Evolutionary conservation across 2,797 vertebrate genomes (phyloP), one percentile per base, ranked within the genome.

Genomic region (Spinus pinus): DNA sequence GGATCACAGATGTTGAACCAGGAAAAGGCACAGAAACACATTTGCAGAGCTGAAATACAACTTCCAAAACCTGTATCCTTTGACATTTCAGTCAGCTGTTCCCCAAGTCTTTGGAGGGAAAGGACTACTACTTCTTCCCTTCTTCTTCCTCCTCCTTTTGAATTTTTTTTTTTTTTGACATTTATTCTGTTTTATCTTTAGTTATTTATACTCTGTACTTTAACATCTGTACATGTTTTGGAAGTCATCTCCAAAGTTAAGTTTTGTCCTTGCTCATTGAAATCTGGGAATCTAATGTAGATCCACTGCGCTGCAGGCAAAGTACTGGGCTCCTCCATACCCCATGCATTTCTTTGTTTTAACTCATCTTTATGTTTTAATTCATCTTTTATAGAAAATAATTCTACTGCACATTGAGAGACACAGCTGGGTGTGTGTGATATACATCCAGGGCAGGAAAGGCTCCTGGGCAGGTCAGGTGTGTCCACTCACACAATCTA

Each of bases 21-120:
- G 89, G 64, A 85, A 96, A 96, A 86, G 82, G 57, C 86, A 92
- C 42, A 88, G 82, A 56, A 96, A 93, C 72, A 93, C 95, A 61
- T 67, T 67, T 72, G 53, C 3, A 14, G 60, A 56, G 51, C 77
- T 94, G 86, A 96, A 96, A 93, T 83, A 90, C 56, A 84, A 51
- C 85, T 77, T 91, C 65, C 78, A 92, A 89, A 98, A 94, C 71
- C 75, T 97, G 80, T 83, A 93, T 96, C 64, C 82, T 96, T 97
- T 96, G 89, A 95, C 94, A 96, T 94, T 97, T 96, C 70, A 58
- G 81, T 97, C 92, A 97, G 86, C 82, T 97, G 92, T 94, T 96
- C 95, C 84, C 74, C 93, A 93, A 92, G 90, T 50, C 94, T 93
- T 94, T 79, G 71, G 75, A 82, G 89, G 95, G 66, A 95, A 72